Base-by-base conservation (phyloP, 2,888 invertebrate genomes). In the Micropterix aruncella region DNA sequence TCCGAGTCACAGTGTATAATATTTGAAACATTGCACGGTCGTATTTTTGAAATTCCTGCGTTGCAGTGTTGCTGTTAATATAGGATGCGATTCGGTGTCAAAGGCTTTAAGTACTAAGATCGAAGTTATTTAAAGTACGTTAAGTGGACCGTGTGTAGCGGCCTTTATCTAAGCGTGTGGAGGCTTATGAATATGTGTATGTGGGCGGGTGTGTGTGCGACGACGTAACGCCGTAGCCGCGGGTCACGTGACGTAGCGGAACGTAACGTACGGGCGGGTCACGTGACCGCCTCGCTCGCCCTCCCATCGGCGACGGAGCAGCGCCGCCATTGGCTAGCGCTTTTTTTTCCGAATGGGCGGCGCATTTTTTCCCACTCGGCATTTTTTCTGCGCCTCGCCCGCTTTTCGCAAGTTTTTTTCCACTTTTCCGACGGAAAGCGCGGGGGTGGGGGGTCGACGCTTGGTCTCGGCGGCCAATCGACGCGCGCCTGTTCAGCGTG, bases 311-410 rank as follows among this genome's bases (percentile, higher is more conserved):
- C 12, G 38, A 14, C 4, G 3, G 17, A 7, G 16, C 42, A 9
- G 18, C 7, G 16, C 16, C 57, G 56, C 67, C 60, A 70, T 69
- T 69, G 68, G 69, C 55, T 55, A 57, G 55, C 53, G 59, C 63
- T 63, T 27, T 27, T 27, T 27, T 27, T 27, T 27, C 12, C 27
- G 27, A 5, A 5, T n/a, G n/a, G 7, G 27, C 27, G 27, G 27
- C 27, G 27, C 12, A 7, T 27, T 27, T 27, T 7, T 27, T 5
- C 27, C n/a, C n/a, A n/a, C 7, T 5, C 27, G 27, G 27, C 27
- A 27, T 27, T 27, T 27, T 27, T 27, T 27, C 27, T 12, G 12
- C 27, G 27, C 27, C 27, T 12, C 7, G 12, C 27, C 27, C 7
- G 12, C 27, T 27, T 27, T 27, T 27, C 27, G 27, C 7, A 5